Percentiles rank a stretch among this genome's conserved stretches.
phyloP scores from a whole-genome alignment of 2,113 vertebrate species.

The Ammodytes dubius region DNA sequence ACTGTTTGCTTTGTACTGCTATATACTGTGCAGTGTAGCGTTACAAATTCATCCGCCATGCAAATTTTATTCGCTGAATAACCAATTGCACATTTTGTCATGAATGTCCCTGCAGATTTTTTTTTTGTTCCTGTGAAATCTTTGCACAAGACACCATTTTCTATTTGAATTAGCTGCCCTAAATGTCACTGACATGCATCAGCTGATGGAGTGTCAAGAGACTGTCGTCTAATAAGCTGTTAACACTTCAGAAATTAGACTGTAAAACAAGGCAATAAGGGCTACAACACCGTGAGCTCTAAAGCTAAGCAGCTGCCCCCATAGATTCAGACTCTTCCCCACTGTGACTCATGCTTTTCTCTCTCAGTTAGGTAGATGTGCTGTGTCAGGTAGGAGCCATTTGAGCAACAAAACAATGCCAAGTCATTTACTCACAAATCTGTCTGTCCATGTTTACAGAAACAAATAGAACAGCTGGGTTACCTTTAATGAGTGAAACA shows the following conservation, averaged over 20 bases:
- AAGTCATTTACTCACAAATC: constrained; percentile 45
- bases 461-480: constrained; percentile 3
- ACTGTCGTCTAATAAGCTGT: constrained; percentile 57
- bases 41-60: constrained; percentile 65
- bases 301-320: constrained; percentile 23
- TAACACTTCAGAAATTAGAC: constrained; percentile 50
- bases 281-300: constrained; percentile 30
- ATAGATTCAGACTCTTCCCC: constrained; percentile 20
- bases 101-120: constrained; percentile 9
- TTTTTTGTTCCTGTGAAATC: neutral
- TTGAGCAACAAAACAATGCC: constrained; percentile 35
- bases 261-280: constrained; percentile 59
- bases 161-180: constrained; percentile 19
- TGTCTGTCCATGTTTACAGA: neutral
- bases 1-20: constrained; percentile 51
- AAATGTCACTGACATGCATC: constrained; percentile 39
- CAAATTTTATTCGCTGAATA: constrained; percentile 59
- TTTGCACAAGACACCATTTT: neutral
- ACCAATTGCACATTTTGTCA: constrained; percentile 16
- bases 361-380: constrained; percentile 8
- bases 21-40: constrained; percentile 48
- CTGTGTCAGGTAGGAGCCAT: constrained; percentile 25
- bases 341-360: constrained; percentile 63
- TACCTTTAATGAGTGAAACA: constrained; percentile 95
- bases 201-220: constrained; percentile 50